Percentiles rank a stretch among this genome's conserved stretches.
phyloP scores from a whole-genome alignment of 92 coral and sea anemone species.

The Hydrozoanthus gracilis region DNA sequence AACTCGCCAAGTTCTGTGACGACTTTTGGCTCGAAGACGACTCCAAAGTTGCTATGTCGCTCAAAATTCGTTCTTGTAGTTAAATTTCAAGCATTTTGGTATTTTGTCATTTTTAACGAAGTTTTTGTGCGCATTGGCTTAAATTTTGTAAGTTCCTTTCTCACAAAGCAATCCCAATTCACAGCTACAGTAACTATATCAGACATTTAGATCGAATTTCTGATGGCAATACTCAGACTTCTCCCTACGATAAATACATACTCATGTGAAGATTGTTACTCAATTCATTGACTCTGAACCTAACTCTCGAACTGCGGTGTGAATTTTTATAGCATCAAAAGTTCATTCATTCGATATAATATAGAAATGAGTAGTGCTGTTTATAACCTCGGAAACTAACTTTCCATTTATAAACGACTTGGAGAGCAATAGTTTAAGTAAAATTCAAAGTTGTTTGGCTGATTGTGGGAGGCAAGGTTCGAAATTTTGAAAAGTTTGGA shows the following conservation, averaged over 20 bases:
- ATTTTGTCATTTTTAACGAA: conserved; percentile 22
- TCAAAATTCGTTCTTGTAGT: conserved; percentile 31
- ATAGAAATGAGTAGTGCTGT: conserved; percentile 1
- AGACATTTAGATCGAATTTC: conserved; percentile 38
- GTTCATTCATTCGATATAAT: conserved; percentile 36
- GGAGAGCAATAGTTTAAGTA: conserved; percentile 1
- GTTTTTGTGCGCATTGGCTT: conserved; percentile 19
- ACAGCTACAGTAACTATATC: conserved; percentile 45
- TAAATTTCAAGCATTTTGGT: not conserved
- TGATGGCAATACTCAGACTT: not conserved
- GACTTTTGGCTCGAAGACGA: conserved; percentile 37
- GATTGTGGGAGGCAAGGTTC: not conserved
- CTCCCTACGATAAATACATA: not conserved
- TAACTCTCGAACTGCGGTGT: conserved; percentile 1
- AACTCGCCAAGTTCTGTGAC: conserved; percentile 57
- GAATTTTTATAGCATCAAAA: not conserved
- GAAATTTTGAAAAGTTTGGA: conserved; percentile 17
- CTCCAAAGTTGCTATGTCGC: conserved; percentile 4
- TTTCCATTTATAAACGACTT: not conserved
- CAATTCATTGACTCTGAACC: not conserved
- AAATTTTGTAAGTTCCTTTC: conserved; percentile 7
- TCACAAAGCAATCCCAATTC: not conserved
- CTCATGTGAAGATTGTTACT: not conserved
- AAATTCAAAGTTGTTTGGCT: not conserved
- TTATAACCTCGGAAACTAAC: not conserved